A percentile compares a stretch with the other conserved stretches of the same genome.
phyloP scores from a whole-genome alignment of 2,888 invertebrate species.

The Drepanosiphum platanoidis region DNA sequence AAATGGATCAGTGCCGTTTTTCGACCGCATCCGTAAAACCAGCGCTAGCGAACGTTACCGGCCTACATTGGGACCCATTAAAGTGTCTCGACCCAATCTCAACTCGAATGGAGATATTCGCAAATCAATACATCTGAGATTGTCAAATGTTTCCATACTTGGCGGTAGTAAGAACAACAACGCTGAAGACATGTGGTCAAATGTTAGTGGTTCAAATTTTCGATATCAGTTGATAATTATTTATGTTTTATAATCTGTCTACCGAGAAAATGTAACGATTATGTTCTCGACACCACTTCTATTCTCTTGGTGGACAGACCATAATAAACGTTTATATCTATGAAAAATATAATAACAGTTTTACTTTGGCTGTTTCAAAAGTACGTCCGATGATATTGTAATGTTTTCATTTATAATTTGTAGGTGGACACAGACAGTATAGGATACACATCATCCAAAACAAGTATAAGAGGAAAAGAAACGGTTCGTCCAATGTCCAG shows the following conservation, averaged over 20 bases:
- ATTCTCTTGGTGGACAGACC: too few species aligned
- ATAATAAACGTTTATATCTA: too few species aligned
- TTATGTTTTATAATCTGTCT: not conserved
- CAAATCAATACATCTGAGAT: conserved; percentile 71
- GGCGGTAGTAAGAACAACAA: conserved; percentile 73
- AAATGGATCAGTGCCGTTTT: conserved; percentile 90
- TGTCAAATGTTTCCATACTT: conserved; percentile 72
- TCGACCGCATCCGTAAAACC: conserved; percentile 85
- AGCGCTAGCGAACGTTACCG: conserved; percentile 86
- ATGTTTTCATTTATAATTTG: conserved; percentile 28
- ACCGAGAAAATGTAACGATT: not conserved
- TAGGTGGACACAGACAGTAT: conserved; percentile 75
- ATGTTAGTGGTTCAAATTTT: conserved; percentile 57
- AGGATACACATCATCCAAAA: conserved; percentile 75
- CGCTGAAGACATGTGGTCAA: conserved; percentile 68
- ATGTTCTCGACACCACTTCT: not conserved
- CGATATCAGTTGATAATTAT: not conserved
- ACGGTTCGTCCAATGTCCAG: conserved; percentile 90
- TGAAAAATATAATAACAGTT: too few species aligned
- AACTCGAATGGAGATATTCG: conserved; percentile 81
- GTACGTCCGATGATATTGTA: not conserved
- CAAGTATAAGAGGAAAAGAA: conserved; percentile 69
- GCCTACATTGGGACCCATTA: conserved; percentile 84
- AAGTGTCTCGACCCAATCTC: conserved; percentile 79
- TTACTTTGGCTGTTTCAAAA: too few species aligned